These are phyloP conservation scores for Tenthredo mesomela DNA, from an alignment of 2,888 invertebrate genomes.

Conservation along the genomic window DNA sequence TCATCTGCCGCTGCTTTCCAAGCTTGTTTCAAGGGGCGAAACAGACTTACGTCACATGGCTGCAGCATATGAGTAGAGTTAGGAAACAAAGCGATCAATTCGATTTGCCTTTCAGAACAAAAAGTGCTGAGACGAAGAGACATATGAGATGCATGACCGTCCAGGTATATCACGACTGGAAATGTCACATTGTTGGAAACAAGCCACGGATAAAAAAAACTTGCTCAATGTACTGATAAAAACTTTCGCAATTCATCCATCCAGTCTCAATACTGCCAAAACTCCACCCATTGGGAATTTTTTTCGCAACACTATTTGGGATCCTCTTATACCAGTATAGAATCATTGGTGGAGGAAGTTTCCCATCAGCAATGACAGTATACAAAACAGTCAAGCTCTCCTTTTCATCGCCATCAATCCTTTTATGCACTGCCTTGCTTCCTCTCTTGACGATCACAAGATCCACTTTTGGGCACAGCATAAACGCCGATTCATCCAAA, in stretches of 20 bases:
- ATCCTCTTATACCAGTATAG: constrained; percentile 58
- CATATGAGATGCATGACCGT: constrained; percentile 62
- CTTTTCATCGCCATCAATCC: constrained; percentile 66
- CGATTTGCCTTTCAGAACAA: constrained; percentile 54
- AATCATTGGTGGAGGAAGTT: constrained; percentile 57
- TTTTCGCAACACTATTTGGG: constrained; percentile 57
- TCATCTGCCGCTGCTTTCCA: constrained; percentile 50
- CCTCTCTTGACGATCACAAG: constrained; percentile 68
- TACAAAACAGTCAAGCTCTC: constrained; percentile 66
- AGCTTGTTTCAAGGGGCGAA: constrained; percentile 59
- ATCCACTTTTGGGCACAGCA: constrained; percentile 68
- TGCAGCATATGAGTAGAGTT: constrained; percentile 61
- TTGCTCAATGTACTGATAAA: constrained; percentile 57
- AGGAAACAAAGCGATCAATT: constrained; percentile 56
- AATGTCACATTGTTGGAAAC: constrained; percentile 54
- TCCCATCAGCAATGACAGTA: constrained; percentile 63
- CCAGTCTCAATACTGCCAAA: constrained; percentile 55
- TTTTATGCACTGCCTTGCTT: constrained; percentile 64
- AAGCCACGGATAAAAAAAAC: constrained; percentile 57
- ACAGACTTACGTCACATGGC: constrained; percentile 61
- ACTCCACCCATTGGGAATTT: constrained; percentile 57
- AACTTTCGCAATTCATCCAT: constrained; percentile 55
- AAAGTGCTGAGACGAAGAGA: constrained; percentile 58
- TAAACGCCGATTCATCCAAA: constrained; percentile 73
- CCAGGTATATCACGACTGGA: constrained; percentile 60